Evolutionary conservation across 2,113 vertebrate species (phyloP), one percentile per base, ranked within the genome.

Genomic region (Caracal caracal): DNA sequence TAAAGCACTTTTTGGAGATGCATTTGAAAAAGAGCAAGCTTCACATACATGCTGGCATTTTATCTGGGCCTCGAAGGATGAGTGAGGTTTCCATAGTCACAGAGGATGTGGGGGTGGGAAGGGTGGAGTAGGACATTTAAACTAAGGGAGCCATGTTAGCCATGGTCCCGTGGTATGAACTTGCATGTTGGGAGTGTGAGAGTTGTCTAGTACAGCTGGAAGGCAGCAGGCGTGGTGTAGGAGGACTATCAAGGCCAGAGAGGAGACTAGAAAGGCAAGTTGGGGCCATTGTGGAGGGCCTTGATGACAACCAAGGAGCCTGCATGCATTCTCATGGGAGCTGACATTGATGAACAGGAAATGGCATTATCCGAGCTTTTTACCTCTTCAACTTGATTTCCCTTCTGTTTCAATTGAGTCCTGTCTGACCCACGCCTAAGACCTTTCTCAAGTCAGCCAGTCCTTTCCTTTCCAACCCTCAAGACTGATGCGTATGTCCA

Each of bases 251-350:
- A 66, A 47, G 37, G 26, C 20, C 61, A 85, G 83, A 84, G 40
- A 11, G 26, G n/a, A 40, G 30, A 75, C 49, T 5, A 35, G 59
- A 56, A 85, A 76, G 71, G 51, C 56, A 81, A 63, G 28, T 51
- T 22, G 53, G 81, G 71, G 24, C 28, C 43, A 9, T 35, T 61
- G 28, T 37, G 47, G 63, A 51, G 15, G 15, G 4, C 49, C 10
- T 53, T 63, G 79, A 70, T 4, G 37, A 35, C 37, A 53, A 33
- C 8, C 19, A 10, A 61, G 76, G 30, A 75, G 26, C 4, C 81
- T 19, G 20, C 11, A 1, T 3, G 22, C 3, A 0, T 53, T 11
- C 20, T 20, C 11, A 2, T 30, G 35, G 47, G 73, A 85, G 20
- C 79, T 4, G 1, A 40, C 76, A 71, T 11, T 26, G 75, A 15